Evolutionary conservation across 1,140 invertebrate genomes (phyloP), one percentile per base, ranked within the genome.

Genomic region (Bradysia coprophila): DNA sequence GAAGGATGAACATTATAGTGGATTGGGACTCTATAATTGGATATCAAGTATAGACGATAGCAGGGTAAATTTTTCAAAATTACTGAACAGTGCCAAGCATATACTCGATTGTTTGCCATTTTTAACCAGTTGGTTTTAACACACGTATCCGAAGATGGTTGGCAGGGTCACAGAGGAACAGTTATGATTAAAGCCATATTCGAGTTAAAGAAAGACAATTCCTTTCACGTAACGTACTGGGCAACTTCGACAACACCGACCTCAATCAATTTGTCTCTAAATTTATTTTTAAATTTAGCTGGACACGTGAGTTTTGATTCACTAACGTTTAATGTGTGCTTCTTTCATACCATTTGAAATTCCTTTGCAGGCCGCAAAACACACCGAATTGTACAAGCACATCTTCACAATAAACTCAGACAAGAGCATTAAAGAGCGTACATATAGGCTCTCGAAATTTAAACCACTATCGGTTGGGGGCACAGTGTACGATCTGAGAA

Each of bases 221-320:
- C 71, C 44, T 59, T 93, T 1, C 52, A 63, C 1, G 69, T 92
- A 5, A 62, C 75, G 18, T 87, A 81, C 57, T 65, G 66, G 44
- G 78, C 82, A 1, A 72, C 67, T 2, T 72, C 77, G 1, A 78
- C 72, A 0, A 79, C 78, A 55, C 67, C 78, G 5, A 91, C 87
- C 0, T 75, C 81, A 2, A 69, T 94, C 0, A 92, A 89, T 56
- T 56, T 94, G 21, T 84, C 86, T 0, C 91, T 89, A 60, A 88
- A 94, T 56, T 72, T 80, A 11, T 93, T 91, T 56, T 92, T 93
- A 57, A 95, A 94, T 62, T 59, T 95, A 19, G 82, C 75, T 44
- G 87, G 87, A 5, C 79, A 88, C 58, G 69, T 71, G 53, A 41
- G 21, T 2, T 39, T 43, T 38, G 16, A 36, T 41, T 16, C 16